Percentiles rank a stretch among this genome's conserved stretches.
Conservation (phyloP, 2,797 vertebrate species). For the Pempheris klunzingeri region DNA sequence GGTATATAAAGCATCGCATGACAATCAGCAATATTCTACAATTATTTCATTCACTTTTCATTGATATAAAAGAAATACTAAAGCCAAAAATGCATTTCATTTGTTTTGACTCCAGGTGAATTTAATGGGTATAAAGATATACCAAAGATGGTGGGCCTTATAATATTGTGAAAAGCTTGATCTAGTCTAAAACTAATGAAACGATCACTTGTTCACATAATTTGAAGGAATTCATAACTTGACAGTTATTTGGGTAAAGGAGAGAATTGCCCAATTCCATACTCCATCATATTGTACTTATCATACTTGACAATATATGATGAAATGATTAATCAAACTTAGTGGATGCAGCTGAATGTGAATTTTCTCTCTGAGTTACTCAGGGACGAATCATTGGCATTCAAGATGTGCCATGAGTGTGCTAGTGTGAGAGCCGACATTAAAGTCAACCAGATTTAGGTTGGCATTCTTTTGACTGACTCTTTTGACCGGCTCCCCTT, state of each 20-base stretch:
- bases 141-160: not conserved
- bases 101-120: not conserved
- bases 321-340: conserved; percentile 11
- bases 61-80: not conserved
- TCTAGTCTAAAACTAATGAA: not conserved
- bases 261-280: not conserved
- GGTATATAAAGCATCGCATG: not conserved
- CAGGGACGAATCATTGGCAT: conserved; percentile 53
- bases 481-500: conserved; percentile 60
- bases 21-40: not conserved
- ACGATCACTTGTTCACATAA: not conserved
- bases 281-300: not conserved
- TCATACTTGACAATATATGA: not conserved
- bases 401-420: conserved; percentile 47
- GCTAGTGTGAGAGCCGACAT: conserved; percentile 58
- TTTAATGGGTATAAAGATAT: not conserved
- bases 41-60: not conserved
- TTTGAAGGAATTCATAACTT: not conserved
- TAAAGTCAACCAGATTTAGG: conserved; percentile 65
- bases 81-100: not conserved
- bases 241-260: not conserved
- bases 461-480: conserved; percentile 62
- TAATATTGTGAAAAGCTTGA: not conserved
- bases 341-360: conserved; percentile 18
- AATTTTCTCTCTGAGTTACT: conserved; percentile 42